These are phyloP conservation scores for Orycteropus afer DNA, from an alignment of 2,113 vertebrate species.

Conservation along the genomic window DNA sequence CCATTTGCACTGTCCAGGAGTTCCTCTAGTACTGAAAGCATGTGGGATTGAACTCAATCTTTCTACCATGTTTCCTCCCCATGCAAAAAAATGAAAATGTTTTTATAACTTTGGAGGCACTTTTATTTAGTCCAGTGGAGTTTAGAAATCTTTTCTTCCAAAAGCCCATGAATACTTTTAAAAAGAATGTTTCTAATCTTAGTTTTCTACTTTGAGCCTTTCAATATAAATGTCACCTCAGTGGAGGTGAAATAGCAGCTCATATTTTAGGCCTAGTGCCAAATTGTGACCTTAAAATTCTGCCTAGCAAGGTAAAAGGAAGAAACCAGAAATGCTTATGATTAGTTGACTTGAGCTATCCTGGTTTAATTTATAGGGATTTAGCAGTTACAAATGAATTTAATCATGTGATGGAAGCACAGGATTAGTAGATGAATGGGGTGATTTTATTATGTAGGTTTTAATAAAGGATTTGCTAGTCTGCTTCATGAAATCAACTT, in stretches of 20 bases:
- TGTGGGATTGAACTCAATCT: background rate
- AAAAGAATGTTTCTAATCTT: conserved; percentile 33
- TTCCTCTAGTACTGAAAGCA: background rate
- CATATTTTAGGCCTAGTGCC: background rate
- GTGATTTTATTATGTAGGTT: conserved; percentile 55
- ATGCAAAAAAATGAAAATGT: background rate
- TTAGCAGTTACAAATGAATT: conserved; percentile 38
- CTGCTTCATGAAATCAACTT: conserved; percentile 21
- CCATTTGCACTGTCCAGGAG: background rate
- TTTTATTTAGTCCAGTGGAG: background rate
- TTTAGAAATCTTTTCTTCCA: background rate
- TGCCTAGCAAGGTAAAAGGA: background rate
- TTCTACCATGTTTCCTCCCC: background rate
- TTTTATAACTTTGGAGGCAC: background rate
- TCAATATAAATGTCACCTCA: conserved; percentile 42
- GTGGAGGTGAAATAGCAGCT: conserved; percentile 39
- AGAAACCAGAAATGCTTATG: background rate
- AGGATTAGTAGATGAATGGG: background rate
- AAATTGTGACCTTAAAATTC: conserved; percentile 51
- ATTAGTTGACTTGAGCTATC: conserved; percentile 16
- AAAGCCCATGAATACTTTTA: background rate
- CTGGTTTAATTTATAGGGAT: background rate
- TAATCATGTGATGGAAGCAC: background rate
- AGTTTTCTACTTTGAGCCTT: background rate
- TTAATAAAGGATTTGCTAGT: conserved; percentile 59